These are phyloP conservation scores for Cheilosia vernalis DNA, from an alignment of 2,888 invertebrate genomes.

Conservation along the genomic window DNA sequence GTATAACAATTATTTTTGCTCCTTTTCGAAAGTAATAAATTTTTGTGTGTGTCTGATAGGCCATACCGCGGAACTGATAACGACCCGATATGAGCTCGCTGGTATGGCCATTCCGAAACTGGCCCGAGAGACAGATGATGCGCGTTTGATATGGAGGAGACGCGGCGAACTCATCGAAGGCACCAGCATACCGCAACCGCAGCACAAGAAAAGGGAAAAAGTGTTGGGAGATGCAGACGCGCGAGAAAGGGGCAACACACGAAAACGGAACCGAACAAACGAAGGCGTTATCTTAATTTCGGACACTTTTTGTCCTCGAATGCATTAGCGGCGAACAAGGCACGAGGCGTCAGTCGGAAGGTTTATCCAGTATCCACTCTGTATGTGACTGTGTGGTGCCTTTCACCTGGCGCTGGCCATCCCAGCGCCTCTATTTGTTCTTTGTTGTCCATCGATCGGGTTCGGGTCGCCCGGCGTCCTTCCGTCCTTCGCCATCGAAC, in stretches of 20 bases:
- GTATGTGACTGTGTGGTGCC: constrained; percentile 32
- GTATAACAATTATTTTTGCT: constrained; percentile 72
- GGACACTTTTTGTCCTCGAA: constrained; percentile 77
- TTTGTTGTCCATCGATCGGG: background rate
- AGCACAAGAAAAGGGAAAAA: background rate
- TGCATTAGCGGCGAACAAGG: constrained; percentile 77
- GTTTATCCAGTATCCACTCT: constrained; percentile 21
- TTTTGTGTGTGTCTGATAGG: constrained; percentile 69
- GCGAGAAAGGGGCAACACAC: constrained; percentile 21
- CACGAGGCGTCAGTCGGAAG: constrained; percentile 77
- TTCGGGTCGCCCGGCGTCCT: background rate
- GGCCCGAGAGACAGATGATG: constrained; percentile 53
- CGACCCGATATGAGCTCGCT: constrained; percentile 58
- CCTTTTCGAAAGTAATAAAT: constrained; percentile 71
- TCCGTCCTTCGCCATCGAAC: constrained; percentile 15
- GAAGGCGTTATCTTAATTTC: constrained; percentile 77
- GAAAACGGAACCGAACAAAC: constrained; percentile 73
- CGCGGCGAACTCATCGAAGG: constrained; percentile 2
- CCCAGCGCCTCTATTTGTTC: constrained; percentile 28
- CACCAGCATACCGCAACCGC: background rate
- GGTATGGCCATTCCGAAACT: constrained; percentile 29
- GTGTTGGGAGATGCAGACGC: background rate
- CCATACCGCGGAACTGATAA: constrained; percentile 74
- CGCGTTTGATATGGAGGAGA: background rate
- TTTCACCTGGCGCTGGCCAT: constrained; percentile 64